Base-by-base conservation (phyloP, 2,888 invertebrate species). In the Chymomyza caudatula region DNA sequence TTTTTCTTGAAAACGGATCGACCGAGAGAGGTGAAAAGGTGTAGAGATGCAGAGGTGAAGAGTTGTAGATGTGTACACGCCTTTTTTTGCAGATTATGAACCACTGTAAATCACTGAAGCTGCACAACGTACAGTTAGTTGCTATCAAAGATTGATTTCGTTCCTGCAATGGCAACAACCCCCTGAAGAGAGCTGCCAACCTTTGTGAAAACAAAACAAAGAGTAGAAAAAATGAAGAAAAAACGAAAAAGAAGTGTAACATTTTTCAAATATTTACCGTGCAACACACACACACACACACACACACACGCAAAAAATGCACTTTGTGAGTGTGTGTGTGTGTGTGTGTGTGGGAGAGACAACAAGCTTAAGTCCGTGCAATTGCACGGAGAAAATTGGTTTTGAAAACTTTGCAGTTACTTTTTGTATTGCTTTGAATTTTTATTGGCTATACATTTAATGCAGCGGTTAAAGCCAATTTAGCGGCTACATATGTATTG, bases 61-160 rank as follows among this genome's bases (percentile, higher is more conserved):
- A n/a, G n/a, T n/a, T n/a, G n/a, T n/a, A n/a, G n/a, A n/a, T n/a
- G n/a, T n/a, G n/a, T n/a, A n/a, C n/a, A n/a, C n/a, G n/a, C n/a
- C n/a, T 25, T 25, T 25, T 25, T 25, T 25, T 25, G 25, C 25
- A 25, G 1, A 4, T 5, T 5, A 2, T 37, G 1, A 11, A 8
- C 29, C 29, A 37, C 29, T 37, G 29, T 37, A 11, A 8, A 37
- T 8, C 29, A 11, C 8, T 11, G 29, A 37, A 51, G 60, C 53
- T 20, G 19, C 59, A 52, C 29, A 47, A 25, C 43, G 43, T 60
- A 55, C 68, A 62, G 67, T 67, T 73, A 66, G 62, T 61, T 61
- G 67, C 72, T 74, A 80, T 69, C 83, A 71, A 80, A 69, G 78
- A 85, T 80, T 80, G 79, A 85, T 83, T 77, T 66, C 69, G 54